Evolutionary conservation across 2,888 invertebrate species (phyloP).

Genomic region (Agrotis exclamationis): DNA sequence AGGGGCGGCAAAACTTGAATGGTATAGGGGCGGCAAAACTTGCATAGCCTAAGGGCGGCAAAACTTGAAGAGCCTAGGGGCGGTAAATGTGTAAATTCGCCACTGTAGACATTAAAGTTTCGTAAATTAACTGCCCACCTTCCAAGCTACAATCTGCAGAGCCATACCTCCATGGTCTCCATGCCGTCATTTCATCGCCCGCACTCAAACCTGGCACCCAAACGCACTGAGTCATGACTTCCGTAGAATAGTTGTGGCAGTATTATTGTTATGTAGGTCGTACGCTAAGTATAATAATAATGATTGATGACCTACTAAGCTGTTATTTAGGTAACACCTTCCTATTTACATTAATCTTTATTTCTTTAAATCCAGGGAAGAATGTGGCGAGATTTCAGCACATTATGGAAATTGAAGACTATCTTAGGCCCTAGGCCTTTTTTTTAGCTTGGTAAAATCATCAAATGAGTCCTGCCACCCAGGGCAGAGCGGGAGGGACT

Average conservation of each 20-base stretch:
- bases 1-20: too few relatives aligned
- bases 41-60: too few relatives aligned
- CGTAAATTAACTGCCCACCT: conserved; percentile 11
- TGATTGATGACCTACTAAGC: conserved; percentile 35
- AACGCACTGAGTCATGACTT: conserved; percentile 34
- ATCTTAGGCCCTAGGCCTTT: too few relatives aligned
- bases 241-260: conserved; percentile 10
- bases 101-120: too few relatives aligned
- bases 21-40: too few relatives aligned
- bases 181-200: background rate
- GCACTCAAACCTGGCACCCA: background rate
- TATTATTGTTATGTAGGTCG: conserved; percentile 13
- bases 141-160: background rate
- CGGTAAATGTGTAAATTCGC: too few relatives aligned
- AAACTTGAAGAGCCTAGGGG: too few relatives aligned
- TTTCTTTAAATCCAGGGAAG: background rate
- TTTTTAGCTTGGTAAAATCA: too few relatives aligned
- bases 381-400: background rate
- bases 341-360: conserved; percentile 37
- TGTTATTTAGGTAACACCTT: conserved; percentile 19
- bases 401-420: too few relatives aligned
- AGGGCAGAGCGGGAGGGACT: too few relatives aligned
- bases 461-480: too few relatives aligned
- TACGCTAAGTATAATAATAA: conserved; percentile 21
- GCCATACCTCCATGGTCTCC: background rate